Base-by-base conservation (phyloP, 2,888 invertebrate species). In the Nomada fabriciana region DNA sequence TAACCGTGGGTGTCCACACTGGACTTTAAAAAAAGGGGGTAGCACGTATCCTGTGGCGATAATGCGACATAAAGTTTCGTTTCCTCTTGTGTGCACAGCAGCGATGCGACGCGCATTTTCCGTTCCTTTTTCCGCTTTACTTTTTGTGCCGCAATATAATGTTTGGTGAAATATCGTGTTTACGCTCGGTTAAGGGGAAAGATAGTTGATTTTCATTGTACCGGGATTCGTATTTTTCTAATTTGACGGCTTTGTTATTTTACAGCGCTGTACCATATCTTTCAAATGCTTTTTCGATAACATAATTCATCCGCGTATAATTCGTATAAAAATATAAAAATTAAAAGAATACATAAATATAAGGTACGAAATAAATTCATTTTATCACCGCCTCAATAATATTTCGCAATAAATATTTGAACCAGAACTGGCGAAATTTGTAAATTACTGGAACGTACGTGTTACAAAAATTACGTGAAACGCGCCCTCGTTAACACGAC, bases 11-110 rank as follows among this genome's bases (percentile, higher is more conserved):
- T 42, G 73, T 53, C 52, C 55, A 23, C 57, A 23, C 9, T 43
- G 68, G 23, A 50, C 63, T 69, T 78, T 42, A 55, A 20, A 61
- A 78, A 78, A 68, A 78, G 76, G 63, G 67, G 10, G 47, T 55
- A 18, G 36, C 76, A 23, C 61, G n/a, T 20, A 20, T 68, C 43
- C 72, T 13, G 23, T 15, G n/a, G 57, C 80, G 80, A 72, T 80
- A 80, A 80, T 72, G 72, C 25, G 42, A 80, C 81, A 55, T 61
- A 42, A 80, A 80, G 80, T 80, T 72, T 80, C 20, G 77, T 47
- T 71, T 67, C 60, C 80, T 61, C 50, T 65, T 80, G 59, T 60
- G 65, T 65, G 50, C 61, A 42, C 23, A 18, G 5, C 47, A 18
- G 47, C 60, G 52, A 36, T 71, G 36, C 71, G 65, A n/a, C 53